phyloP scores from a whole-genome alignment of 2,113 vertebrate genomes.

The Brachyhypopomus occidentalis region DNA sequence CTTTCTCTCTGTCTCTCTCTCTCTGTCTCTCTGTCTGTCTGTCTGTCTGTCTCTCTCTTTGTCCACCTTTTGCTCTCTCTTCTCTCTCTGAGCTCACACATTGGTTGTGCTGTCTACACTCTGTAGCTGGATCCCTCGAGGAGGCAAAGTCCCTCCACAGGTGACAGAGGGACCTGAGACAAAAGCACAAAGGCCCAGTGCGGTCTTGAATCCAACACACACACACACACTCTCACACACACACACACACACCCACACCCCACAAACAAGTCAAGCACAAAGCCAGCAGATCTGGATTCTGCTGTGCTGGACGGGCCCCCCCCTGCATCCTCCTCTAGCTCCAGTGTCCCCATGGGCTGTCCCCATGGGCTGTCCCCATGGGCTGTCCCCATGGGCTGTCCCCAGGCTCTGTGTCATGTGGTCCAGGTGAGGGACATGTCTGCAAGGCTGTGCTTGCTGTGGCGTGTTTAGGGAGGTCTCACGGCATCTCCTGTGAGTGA shows the following conservation, averaged over 20 bases:
- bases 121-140: no score
- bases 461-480: constrained; percentile 31
- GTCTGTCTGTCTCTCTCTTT: not conserved
- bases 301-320: no score
- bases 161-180: not conserved
- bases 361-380: not conserved
- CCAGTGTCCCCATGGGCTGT: not conserved
- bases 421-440: constrained; percentile 2
- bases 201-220: constrained; percentile 15
- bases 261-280: no score
- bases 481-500: constrained; percentile 34
- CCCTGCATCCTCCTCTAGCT: no score
- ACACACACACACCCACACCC: constrained; percentile 4
- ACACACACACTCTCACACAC: not conserved
- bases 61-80: no score
- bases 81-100: no score
- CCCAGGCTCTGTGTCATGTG: not conserved
- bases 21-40: no score
- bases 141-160: no score
- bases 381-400: not conserved
- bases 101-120: no score
- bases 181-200: not conserved
- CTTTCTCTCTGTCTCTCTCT: not conserved
- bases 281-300: constrained; percentile 37
- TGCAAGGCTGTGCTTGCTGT: constrained; percentile 24